phyloP scores from a whole-genome alignment of 64 coral and sea anemone genomes.

The Stichodactyla mertensii region DNA sequence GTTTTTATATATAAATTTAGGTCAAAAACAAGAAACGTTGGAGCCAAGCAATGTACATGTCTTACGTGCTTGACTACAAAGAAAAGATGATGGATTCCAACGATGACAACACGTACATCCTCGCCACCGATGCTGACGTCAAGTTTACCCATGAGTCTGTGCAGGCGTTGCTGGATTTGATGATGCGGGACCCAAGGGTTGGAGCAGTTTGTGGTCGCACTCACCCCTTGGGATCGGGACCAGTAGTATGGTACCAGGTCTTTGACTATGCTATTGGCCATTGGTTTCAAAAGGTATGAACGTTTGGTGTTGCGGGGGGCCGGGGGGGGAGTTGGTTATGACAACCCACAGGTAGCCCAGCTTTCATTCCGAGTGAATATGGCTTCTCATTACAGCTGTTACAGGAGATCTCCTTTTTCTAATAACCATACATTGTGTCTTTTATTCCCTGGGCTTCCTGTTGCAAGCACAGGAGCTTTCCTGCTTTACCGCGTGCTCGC shows the following conservation, averaged over 20 bases:
- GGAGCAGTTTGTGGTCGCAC: constrained; percentile 89
- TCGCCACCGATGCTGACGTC: constrained; percentile 93
- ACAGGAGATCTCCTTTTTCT: too few relatives aligned
- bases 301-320: too few relatives aligned
- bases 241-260: constrained; percentile 85
- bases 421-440: too few relatives aligned
- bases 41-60: constrained; percentile 99
- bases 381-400: too few relatives aligned
- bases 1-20: constrained; percentile 20
- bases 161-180: constrained; percentile 72
- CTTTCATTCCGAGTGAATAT: too few relatives aligned
- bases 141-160: constrained; percentile 85
- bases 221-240: constrained; percentile 74
- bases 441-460: not conserved
- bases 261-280: constrained; percentile 98
- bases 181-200: constrained; percentile 69
- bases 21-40: constrained; percentile 98
- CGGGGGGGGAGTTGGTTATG: not conserved
- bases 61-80: constrained; percentile 78
- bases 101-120: constrained; percentile 86
- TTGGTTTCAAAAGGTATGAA: constrained; percentile 92
- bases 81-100: constrained; percentile 54
- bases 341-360: not conserved
- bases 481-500: too few relatives aligned
- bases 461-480: too few relatives aligned